Conservation (phyloP, 2,113 vertebrate genomes). For the Catharus bicknelli region DNA sequence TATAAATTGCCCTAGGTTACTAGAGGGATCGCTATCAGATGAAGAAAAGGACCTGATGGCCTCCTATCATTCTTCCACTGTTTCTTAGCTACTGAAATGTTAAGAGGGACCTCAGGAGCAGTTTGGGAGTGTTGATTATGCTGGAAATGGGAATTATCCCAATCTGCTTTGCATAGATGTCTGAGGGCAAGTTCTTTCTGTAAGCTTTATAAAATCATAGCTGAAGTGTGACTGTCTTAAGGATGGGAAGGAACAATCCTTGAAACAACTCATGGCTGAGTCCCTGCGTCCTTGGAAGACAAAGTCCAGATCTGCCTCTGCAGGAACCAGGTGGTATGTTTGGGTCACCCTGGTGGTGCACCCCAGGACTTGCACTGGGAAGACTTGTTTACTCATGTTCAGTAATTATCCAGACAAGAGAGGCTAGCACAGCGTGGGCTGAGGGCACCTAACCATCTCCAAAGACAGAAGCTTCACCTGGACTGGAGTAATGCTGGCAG, state of each 20-base stretch:
- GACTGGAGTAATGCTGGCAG: not conserved
- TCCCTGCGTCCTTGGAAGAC: not conserved
- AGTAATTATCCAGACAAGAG: not conserved
- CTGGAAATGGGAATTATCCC: not conserved
- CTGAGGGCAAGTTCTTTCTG: not conserved
- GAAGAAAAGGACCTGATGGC: not conserved
- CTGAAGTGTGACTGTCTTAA: not conserved
- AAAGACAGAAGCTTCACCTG: not conserved
- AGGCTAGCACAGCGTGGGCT: accelerated
- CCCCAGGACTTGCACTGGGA: not conserved
- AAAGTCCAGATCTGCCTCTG: not conserved
- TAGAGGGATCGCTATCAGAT: not conserved
- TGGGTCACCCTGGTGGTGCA: not conserved
- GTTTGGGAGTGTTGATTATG: not conserved
- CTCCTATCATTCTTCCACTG: not conserved
- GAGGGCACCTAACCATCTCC: not conserved
- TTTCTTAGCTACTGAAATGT: not conserved
- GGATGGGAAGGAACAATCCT: not conserved
- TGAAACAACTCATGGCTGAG: not conserved
- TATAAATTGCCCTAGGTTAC: not conserved
- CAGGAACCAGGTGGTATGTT: not conserved
- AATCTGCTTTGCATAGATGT: not conserved
- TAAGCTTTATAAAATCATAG: not conserved
- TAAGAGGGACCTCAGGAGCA: not conserved
- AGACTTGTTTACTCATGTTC: accelerated